Evolutionary conservation across 2,888 invertebrate genomes (phyloP), one percentile per base, ranked within the genome.

Genomic region (Syrista parreyssii): DNA sequence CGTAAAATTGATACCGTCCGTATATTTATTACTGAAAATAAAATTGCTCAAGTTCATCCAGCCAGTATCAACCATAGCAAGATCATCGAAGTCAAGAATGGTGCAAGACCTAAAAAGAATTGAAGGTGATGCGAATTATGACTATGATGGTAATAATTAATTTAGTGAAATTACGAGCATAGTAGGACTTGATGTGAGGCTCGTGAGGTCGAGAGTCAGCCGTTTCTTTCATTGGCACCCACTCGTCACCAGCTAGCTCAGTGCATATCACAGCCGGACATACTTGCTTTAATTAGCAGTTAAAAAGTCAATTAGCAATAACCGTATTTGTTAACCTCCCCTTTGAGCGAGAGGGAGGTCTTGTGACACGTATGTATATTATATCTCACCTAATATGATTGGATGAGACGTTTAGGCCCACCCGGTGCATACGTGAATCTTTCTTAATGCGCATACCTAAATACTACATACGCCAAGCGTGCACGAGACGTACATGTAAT

Each of bases 291-390:
- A 88, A 88, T 88, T 86, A 88, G 83, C 83, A 84, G 86, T 89
- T 87, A 86, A 87, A 87, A 88, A 87, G 88, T 87, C 87, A 89
- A 89, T 89, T 87, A 89, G 85, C 85, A 83, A 84, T 87, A 88
- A 88, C 85, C 83, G 86, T 88, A 86, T 87, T 88, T 85, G 85
- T 86, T 85, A 84, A 85, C 84, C 85, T 88, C 82, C 82, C 82
- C 79, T 81, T 75, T 6, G 23, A 55, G 82, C 81, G 79, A 80
- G 15, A 23, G 23, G 33, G 33, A 75, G 71, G 78, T 82, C 84
- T 80, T 82, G 81, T 84, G 85, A 85, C 84, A 80, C 78, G 85
- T 83, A 86, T 86, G 82, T 82, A 82, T 81, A 81, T 78, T 75
- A 11, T 31, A 68, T 68, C 72, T 78, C 30, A 77, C 68, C 23